Evolutionary conservation across 64 coral and sea anemone genomes (phyloP).

Genomic region (Pachyseris speciosa): DNA sequence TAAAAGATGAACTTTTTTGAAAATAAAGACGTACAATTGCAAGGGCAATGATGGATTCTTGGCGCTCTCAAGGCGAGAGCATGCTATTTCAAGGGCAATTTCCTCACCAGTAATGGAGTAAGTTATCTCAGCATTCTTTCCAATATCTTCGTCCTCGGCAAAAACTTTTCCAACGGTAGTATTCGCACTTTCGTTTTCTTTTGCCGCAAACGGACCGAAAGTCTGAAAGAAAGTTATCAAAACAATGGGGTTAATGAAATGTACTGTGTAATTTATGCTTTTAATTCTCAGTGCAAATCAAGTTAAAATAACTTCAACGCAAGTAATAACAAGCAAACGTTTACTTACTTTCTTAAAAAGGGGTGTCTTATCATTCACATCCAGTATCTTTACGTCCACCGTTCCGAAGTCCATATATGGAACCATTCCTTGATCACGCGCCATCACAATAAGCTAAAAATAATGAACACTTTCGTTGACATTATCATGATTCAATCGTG

Average conservation of each 20-base stretch:
- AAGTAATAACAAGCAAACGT: too few species aligned
- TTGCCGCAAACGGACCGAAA: slow-evolving; percentile 76
- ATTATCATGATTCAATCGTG: too few species aligned
- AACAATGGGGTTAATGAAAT: neutral
- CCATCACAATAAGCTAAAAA: slow-evolving; percentile 92
- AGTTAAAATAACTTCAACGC: too few species aligned
- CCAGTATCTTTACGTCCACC: slow-evolving; percentile 82
- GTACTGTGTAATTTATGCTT: neutral
- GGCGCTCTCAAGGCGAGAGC: too few species aligned
- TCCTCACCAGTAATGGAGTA: slow-evolving; percentile 79
- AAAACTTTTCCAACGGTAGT: slow-evolving; percentile 68
- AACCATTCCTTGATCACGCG: slow-evolving; percentile 81
- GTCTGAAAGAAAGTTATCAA: slow-evolving; percentile 32
- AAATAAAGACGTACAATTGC: too few species aligned
- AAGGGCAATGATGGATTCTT: too few species aligned
- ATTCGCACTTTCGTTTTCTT: slow-evolving; percentile 70
- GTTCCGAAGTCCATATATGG: slow-evolving; percentile 98
- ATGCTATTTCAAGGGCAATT: too few species aligned
- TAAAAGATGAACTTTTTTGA: too few species aligned
- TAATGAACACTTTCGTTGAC: too few species aligned
- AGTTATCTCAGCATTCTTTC: slow-evolving; percentile 73
- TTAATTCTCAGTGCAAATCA: too few species aligned
- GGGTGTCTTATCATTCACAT: slow-evolving; percentile 91
- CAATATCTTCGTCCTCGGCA: slow-evolving; percentile 86
- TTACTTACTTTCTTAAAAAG: slow-evolving; percentile 58